Evolutionary conservation across 30 jellyfish, hydroid and myxozoan species (phyloP), one percentile per base, ranked within the genome.

Genomic region (Catostylus mosaicus): DNA sequence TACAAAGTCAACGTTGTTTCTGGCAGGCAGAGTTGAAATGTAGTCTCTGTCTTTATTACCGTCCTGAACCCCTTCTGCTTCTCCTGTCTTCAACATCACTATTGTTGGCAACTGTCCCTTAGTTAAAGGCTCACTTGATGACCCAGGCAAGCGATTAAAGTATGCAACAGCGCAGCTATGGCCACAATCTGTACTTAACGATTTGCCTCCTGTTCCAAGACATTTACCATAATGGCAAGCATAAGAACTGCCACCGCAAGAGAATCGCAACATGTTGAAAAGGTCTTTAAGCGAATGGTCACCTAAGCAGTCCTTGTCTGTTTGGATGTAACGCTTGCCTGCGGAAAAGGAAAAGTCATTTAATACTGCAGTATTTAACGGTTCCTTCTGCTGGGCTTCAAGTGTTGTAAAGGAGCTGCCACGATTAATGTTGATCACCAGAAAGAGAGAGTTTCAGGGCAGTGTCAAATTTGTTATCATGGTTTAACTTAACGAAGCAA

Each of bases 221-320:
- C 95, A 84, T 64, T 84, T 84, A 4, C 95, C 95, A 47, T 57
- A 73, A 18, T 60, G 32, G 36, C 95, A 84, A 30, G 64, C 77
- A 88, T 84, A 84, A 19, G 95, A 84, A 67, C 95, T 73, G 76
- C 95, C 95, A 23, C 75, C 84, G 34, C 95, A 84, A 11, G 87
- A 46, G 62, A 84, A 84, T 30, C 95, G 82, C 32, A 84, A 26
- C 27, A 84, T 54, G 40, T 84, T 84, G 83, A 84, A 75, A 30
- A 84, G 95, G 36, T 65, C 67, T 47, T 84, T 84, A 69, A 84
- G 26, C 26, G 95, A 40, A 5, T 35, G 30, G 6, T 48, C 88
- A 19, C 95, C 88, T 27, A 84, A 67, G 59, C 95, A 84, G 29
- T 30, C 20, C 36, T 35, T 34, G 63, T 46, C 88, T 20, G 84